Conservation (phyloP, 2,113 vertebrate species). For the Aegithalos caudatus region DNA sequence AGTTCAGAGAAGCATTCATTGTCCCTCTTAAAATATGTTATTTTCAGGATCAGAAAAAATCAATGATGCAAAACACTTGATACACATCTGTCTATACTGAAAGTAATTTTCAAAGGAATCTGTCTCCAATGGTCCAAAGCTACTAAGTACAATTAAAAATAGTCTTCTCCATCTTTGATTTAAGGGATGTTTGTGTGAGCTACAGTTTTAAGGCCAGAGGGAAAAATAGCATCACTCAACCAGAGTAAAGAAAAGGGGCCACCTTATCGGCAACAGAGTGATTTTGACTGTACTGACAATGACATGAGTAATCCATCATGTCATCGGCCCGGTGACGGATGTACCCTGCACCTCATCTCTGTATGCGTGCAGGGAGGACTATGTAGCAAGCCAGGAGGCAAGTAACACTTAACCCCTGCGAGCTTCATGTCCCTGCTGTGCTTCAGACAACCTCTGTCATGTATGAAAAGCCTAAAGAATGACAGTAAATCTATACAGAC, state of each 20-base stretch:
- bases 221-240: constrained; percentile 67
- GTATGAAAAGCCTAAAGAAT: constrained; percentile 65
- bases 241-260: constrained; percentile 64
- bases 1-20: background rate
- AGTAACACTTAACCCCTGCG: constrained; percentile 81
- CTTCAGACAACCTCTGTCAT: constrained; percentile 69
- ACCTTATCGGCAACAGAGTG: constrained; percentile 79
- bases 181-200: background rate
- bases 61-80: background rate
- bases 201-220: constrained; percentile 23
- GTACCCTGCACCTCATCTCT: constrained; percentile 69
- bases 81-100: background rate
- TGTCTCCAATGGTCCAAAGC: background rate
- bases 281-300: constrained; percentile 80
- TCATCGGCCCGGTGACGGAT: constrained; percentile 76
- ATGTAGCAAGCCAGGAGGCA: constrained; percentile 73
- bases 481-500: constrained; percentile 84
- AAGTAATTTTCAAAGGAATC: background rate
- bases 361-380: constrained; percentile 73
- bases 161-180: background rate
- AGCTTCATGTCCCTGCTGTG: constrained; percentile 71
- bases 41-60: background rate
- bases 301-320: constrained; percentile 86
- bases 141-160: background rate
- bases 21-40: background rate